Evolutionary conservation across 1,140 invertebrate genomes (phyloP).

Genomic region (Temnothorax longispinosus): DNA sequence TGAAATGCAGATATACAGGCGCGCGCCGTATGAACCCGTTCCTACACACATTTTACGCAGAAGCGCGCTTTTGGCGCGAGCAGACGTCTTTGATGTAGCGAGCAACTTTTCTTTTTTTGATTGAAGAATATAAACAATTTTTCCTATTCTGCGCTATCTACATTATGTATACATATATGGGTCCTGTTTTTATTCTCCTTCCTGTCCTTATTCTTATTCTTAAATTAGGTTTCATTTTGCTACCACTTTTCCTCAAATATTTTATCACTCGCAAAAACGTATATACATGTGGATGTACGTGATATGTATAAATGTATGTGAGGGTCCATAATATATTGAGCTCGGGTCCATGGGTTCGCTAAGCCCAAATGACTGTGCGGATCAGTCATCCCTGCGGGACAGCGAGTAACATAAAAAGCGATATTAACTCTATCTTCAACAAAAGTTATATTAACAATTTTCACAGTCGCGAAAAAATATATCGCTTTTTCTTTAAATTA

Average conservation of each 20-base stretch:
- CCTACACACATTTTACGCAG: conserved; percentile 13
- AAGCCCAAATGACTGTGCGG: not conserved
- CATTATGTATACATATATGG: not conserved
- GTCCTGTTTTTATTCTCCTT: not conserved
- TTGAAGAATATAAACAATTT: not conserved
- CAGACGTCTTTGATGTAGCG: conserved; percentile 29
- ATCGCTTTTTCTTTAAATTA: not conserved
- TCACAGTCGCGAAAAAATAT: not conserved
- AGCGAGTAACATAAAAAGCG: not conserved
- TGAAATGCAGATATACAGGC: conserved; percentile 69
- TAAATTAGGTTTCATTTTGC: not conserved
- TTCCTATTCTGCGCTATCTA: not conserved
- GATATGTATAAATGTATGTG: not conserved
- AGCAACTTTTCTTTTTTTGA: not conserved
- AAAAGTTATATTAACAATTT: not conserved
- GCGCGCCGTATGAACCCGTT: not conserved
- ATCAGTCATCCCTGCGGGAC: not conserved
- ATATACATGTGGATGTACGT: not conserved
- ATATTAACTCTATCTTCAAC: not conserved
- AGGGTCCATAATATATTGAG: too few species aligned
- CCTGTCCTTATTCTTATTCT: not conserved
- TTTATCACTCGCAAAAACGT: not conserved
- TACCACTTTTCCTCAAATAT: not conserved
- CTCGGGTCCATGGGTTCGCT: too few species aligned
- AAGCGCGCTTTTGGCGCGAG: not conserved